Conservation (phyloP, 1,140 invertebrate genomes). For the Coptotermes formosanus region DNA sequence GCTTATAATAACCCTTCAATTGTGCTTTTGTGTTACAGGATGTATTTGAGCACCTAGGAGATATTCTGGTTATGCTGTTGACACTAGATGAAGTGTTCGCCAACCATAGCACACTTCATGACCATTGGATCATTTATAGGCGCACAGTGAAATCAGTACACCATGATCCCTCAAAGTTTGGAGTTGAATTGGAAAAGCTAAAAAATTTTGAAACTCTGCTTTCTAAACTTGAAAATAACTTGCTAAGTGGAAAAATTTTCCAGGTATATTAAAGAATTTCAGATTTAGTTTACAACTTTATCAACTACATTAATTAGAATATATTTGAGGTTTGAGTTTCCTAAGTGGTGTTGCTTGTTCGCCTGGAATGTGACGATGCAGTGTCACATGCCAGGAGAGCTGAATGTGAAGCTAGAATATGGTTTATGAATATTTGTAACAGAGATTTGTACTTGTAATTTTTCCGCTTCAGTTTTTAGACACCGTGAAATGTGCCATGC, state of each 20-base stretch:
- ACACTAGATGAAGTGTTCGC: slow-evolving; percentile 70
- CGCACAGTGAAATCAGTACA: slow-evolving; percentile 66
- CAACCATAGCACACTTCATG: slow-evolving; percentile 56
- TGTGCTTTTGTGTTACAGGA: slow-evolving; percentile 48
- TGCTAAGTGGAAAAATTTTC: slow-evolving; percentile 65
- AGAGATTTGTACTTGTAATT: too few relatives aligned
- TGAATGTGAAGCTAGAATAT: too few relatives aligned
- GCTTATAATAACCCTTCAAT: background rate
- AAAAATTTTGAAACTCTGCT: slow-evolving; percentile 65
- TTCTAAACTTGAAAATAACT: slow-evolving; percentile 58
- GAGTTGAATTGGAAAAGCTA: slow-evolving; percentile 56
- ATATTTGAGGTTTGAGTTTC: too few relatives aligned
- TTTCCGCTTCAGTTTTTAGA: too few relatives aligned
- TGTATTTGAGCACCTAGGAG: slow-evolving; percentile 62
- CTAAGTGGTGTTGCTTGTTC: too few relatives aligned
- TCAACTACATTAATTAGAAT: too few relatives aligned
- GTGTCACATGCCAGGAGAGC: too few relatives aligned
- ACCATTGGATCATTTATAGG: slow-evolving; percentile 70
- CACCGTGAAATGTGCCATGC: too few relatives aligned
- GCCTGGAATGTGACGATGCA: too few relatives aligned
- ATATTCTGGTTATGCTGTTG: slow-evolving; percentile 66
- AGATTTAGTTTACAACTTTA: too few relatives aligned
- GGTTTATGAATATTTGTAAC: too few relatives aligned
- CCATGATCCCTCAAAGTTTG: slow-evolving; percentile 65
- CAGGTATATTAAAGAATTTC: slow-evolving; percentile 47